Evolutionary conservation across 2,888 invertebrate genomes (phyloP), one percentile per base, ranked within the genome.

Genomic region (Nomada hirtipes): DNA sequence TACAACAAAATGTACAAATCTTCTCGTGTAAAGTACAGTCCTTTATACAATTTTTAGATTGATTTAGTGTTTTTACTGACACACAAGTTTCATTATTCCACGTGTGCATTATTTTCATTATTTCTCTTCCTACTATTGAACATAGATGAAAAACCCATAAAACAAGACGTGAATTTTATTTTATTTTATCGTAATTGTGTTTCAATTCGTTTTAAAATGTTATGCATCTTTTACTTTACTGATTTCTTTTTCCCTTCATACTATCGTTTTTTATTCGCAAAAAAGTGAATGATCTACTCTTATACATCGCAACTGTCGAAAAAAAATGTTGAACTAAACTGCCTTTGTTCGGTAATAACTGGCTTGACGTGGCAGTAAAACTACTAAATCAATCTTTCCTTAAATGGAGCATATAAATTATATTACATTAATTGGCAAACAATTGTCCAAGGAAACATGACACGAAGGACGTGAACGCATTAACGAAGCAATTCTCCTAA

Each of bases 1-100:
- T 92, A 91, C 91, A 92, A 90, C 87, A 71, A 89, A 90, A 91
- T 91, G 83, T 90, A 91, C 90, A 91, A 85, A 86, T 89, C 86
- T 67, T 76, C 57, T 61, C 64, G 77, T 53, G 85, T 88, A 86
- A 82, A 85, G 77, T 87, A 86, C 84, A 86, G 69, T 71, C 63
- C 59, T 85, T 83, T 88, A 82, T 84, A 88, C 89, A 89, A 73
- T 86, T 72, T 20, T 79, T 68, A 61, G 76, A 82, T 59, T 63
- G 72, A 76, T 84, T 83, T 60, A 73, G 77, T 79, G 69, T 81
- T 68, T 73, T 78, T 73, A 81, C 81, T 77, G 76, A 64, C 61
- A 81, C 72, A 73, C 68, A 79, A 76, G 68, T 79, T 76, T 64
- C 65, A 69, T 84, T 59, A 20, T 10, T 53, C 13, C 26, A 29